Evolutionary conservation across 2,797 vertebrate genomes (phyloP).

Genomic region (Thripadectes ignobilis): DNA sequence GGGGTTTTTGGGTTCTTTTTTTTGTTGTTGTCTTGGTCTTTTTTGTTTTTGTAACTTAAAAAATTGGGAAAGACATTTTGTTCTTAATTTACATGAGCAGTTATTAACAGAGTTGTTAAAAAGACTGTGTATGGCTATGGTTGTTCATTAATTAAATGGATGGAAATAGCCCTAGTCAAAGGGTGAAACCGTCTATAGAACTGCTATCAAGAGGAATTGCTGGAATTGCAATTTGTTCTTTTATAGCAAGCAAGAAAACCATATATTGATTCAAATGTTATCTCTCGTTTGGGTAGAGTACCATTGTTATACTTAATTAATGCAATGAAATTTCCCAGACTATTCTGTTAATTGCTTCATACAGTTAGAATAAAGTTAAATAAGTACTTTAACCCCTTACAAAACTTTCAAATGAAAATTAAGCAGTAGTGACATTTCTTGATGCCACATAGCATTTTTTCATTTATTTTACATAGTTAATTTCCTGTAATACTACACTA

Average conservation of each 20-base stretch:
- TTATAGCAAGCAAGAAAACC: not conserved
- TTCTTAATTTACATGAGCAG: not conserved
- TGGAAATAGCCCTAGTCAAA: not conserved
- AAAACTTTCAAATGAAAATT: not conserved
- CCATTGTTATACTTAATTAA: not conserved
- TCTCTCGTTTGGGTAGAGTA: not conserved
- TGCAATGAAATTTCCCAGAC: not conserved
- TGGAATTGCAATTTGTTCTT: not conserved
- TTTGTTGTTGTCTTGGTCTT: not conserved
- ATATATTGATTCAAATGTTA: not conserved
- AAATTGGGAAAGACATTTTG: not conserved
- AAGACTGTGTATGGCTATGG: not conserved
- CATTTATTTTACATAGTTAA: not conserved
- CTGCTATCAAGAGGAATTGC: not conserved
- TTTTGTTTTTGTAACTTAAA: not conserved
- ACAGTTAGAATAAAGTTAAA: not conserved
- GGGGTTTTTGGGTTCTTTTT: not conserved
- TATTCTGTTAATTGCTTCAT: not conserved
- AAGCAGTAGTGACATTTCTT: not conserved
- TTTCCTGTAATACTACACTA: not conserved
- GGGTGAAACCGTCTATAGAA: not conserved
- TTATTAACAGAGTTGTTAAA: not conserved
- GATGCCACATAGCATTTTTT: not conserved
- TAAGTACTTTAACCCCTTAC: not conserved
- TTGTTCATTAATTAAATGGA: not conserved